Evolutionary conservation across 2,113 vertebrate genomes (phyloP), one percentile per base, ranked within the genome.

Genomic region (Sinosuthora webbiana): DNA sequence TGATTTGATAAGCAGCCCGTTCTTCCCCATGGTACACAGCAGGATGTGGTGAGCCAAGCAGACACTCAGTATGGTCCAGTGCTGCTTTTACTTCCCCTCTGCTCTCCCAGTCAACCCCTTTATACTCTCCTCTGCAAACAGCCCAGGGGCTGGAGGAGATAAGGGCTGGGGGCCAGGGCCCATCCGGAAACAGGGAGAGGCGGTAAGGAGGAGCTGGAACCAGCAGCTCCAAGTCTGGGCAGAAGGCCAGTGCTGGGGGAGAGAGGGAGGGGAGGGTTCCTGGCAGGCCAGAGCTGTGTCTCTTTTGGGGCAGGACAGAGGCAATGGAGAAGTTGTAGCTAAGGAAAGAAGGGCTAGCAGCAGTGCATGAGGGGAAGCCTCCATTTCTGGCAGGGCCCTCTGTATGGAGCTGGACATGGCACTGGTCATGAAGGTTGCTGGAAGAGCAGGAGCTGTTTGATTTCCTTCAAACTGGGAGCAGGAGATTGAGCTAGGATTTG

Each of bases 101-200:
- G 37, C 81, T 75, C 24, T 49, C 45, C 1, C 6, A 71, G 57
- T 33, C 78, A 87, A 53, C 6, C 77, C 37, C 83, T 96, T 97
- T 97, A 96, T 96, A 93, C 8, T 35, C 30, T 60, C 16, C 56
- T 62, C 73, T 81, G 83, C 89, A 94, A 94, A 94, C 68, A 96
- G 83, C 30, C 57, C 59, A 8, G 41, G 22, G 60, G 69, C 83
- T 71, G 77, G 80, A 91, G 69, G 20, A 94, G 95, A 96, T 97
- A 96, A 95, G 86, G 86, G 93, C 94, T 79, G 69, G 65, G 44
- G 94, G 73, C 89, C 93, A 92, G 73, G 41, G 20, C 91, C n/a
- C 53, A 70, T 49, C 69, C 37, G 41, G 93, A 92, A 94, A 82
- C 1, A 3, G 60, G 68, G 42, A 86, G 83, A 90, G 89, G 86